Evolutionary conservation across 2,888 invertebrate species (phyloP), one percentile per base, ranked within the genome.

Genomic region (Drosophila hamatofila): DNA sequence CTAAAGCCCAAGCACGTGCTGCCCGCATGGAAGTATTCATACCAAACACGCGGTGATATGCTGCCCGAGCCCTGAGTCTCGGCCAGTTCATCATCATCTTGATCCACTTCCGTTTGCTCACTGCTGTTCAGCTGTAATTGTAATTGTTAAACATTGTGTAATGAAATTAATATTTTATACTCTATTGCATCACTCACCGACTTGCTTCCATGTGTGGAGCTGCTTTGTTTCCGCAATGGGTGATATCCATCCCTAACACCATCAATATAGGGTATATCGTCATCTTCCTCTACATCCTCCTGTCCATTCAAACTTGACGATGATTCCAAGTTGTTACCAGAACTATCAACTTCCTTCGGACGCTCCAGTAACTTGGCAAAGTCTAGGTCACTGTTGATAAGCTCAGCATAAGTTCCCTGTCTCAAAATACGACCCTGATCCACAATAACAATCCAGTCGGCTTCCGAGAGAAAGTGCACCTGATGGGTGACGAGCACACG

Each of bases 401-500:
- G 89, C 39, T 94, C 94, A 8, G 92, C 88, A 65, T 93, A 94
- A 0, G 93, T 94, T 33, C 95, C 94, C 72, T 93, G 93, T 1
- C 90, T 81, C 8, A 91, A 81, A 25, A 93, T 91, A 8, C 81
- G 73, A 0, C 93, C 96, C 81, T 95, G 94, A 76, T 95, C 94
- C 41, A 96, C 91, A 58, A 95, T 93, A 18, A 95, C 93, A 72
- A 96, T 94, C 78, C 93, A 93, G 91, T 95, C 95, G 2, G 94
- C 95, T 70, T 94, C 93, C 60, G 94, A 94, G 0, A 96, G 92
- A 81, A 95, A 96, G 88, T 97, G 97, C 12, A 96, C 92, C 90
- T 97, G 97, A 93, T 97, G 97, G 0, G 97, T 97, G 23, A 96
- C 95, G 2, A 97, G 93, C 54, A 97, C 93, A 25, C 96, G 94